Base-by-base conservation (phyloP, 1,140 invertebrate genomes). In the Babylonia areolata region DNA sequence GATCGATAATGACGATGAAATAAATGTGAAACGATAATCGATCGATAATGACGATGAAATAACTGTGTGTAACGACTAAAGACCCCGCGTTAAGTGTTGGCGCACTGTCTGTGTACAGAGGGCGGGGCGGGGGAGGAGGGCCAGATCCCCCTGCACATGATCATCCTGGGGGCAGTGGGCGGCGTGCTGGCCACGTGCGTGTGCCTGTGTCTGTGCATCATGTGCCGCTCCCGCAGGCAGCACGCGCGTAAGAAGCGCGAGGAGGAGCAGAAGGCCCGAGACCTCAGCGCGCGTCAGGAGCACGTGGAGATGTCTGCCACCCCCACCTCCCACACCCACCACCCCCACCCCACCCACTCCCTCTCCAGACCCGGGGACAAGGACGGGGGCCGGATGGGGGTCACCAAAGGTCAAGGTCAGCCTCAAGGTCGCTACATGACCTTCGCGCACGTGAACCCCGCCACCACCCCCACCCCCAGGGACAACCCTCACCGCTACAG, bases 401-500 rank as follows among this genome's bases (percentile, higher is more conserved):
- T n/a, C 23, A 11, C 40, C 75, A 79, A 71, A 80, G 80, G 39
- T 75, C 73, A 58, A 35, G 84, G 84, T 54, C 73, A 51, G 33
- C 77, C 84, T 35, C 78, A 80, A 33, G 83, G 80, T 51, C 84
- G 84, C 39, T 87, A 87, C 42, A 64, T 84, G 75, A 81, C 86
- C 40, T 87, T 87, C 37, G 85, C 88, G 39, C 87, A 87, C 40
- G 86, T 89, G 85, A 90, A 81, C 86, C 78, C 64, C n/a, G n/a
- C n/a, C n/a, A n/a, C n/a, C n/a, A 82, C 31, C 85, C 79, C 69
- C n/a, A 77, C 28, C n/a, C 80, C n/a, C 28, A 85, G n/a, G 51
- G 88, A 90, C n/a, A 85, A 86, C 40, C 54, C 81, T 17, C 88
- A 90, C 69, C 85, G 91, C 28, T 90, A 91, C 86, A 92, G 91